Evolutionary conservation across 2,888 invertebrate genomes (phyloP).

Genomic region (Iphiclides podalirius): DNA sequence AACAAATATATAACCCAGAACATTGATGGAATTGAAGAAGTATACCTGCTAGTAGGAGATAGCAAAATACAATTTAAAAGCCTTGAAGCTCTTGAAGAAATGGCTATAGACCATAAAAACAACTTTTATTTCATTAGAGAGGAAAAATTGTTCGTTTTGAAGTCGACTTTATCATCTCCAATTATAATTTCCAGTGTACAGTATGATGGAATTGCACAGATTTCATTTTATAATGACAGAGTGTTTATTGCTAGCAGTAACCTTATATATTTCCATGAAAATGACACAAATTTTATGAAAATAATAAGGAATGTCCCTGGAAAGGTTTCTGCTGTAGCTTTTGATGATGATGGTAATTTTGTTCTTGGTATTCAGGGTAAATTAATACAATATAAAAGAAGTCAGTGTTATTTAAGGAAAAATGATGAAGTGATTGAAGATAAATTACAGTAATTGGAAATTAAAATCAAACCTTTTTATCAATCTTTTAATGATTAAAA

Average conservation of each 20-base stretch:
- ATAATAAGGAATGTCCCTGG: constrained; percentile 48
- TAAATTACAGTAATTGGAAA: not conserved
- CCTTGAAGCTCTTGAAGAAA: constrained; percentile 53
- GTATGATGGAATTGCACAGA: constrained; percentile 58
- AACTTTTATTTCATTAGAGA: constrained; percentile 62
- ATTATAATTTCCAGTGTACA: constrained; percentile 47
- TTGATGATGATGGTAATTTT: constrained; percentile 53
- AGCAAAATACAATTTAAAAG: constrained; percentile 51
- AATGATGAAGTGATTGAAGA: constrained; percentile 21
- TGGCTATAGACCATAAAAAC: constrained; percentile 59
- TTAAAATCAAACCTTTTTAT: constrained; percentile 3
- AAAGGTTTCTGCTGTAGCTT: constrained; percentile 58
- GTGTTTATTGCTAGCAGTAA: constrained; percentile 57
- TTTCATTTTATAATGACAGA: constrained; percentile 50
- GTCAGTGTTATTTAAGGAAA: constrained; percentile 43
- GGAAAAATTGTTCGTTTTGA: constrained; percentile 52
- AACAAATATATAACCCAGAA: constrained; percentile 60
- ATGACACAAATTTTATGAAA: constrained; percentile 50
- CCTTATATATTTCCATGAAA: constrained; percentile 55
- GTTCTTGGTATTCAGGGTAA: constrained; percentile 53
- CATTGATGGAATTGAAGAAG: constrained; percentile 54
- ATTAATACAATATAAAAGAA: constrained; percentile 54
- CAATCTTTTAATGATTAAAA: constrained; percentile 25
- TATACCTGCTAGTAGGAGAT: constrained; percentile 51
- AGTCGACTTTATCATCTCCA: constrained; percentile 42